Percentiles rank a stretch among this genome's conserved stretches.
These are phyloP conservation scores for Lepetodrilus schrolli DNA, from an alignment of 2,888 invertebrate species.

Conservation along the genomic window DNA sequence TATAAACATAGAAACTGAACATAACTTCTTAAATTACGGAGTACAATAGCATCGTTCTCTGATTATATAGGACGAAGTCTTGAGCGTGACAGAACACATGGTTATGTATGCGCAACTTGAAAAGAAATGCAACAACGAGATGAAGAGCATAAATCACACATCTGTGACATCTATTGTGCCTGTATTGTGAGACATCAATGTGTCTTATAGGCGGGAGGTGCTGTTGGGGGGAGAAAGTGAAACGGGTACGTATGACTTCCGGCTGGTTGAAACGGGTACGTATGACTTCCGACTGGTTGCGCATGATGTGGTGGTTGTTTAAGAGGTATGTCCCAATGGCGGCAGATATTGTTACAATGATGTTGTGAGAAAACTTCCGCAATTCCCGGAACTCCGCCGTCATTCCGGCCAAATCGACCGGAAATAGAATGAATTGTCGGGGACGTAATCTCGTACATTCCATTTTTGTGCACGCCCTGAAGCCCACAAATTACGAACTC, in stretches of 20 bases:
- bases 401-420: constrained; percentile 35
- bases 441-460: constrained; percentile 36
- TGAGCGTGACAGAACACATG: too few species aligned
- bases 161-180: too few species aligned
- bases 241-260: not conserved
- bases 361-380: constrained; percentile 43
- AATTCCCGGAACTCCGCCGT: constrained; percentile 36
- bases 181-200: too few species aligned
- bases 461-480: constrained; percentile 34
- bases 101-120: too few species aligned
- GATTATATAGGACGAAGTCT: too few species aligned
- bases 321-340: constrained; percentile 30
- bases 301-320: not conserved
- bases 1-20: too few species aligned
- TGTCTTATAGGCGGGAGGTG: not conserved
- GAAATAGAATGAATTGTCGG: constrained; percentile 42
- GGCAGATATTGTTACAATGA: constrained; percentile 45
- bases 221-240: not conserved
- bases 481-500: constrained; percentile 41
- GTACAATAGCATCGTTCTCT: too few species aligned
- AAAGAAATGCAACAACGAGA: too few species aligned
- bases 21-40: too few species aligned
- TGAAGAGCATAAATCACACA: too few species aligned
- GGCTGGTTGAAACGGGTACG: not conserved
- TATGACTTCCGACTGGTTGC: not conserved